A percentile compares a stretch with the other conserved stretches of the same genome.
Conservation (phyloP, 2,113 vertebrate genomes). For the Hippocampus barbouri region DNA sequence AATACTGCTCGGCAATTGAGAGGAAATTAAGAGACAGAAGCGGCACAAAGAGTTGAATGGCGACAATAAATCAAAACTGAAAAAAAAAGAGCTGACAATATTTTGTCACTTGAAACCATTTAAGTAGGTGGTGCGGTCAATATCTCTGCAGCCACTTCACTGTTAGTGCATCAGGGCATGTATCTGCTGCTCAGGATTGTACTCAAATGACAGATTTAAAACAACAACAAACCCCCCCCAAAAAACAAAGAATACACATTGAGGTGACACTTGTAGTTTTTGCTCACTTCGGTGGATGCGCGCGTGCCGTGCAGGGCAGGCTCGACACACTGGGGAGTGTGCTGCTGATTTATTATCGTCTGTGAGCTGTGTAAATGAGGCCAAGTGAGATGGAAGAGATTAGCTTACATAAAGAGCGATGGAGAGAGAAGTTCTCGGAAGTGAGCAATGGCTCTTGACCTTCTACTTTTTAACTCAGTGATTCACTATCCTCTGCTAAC, state of each 20-base stretch:
- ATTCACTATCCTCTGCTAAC: neutral
- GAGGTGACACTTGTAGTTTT: neutral
- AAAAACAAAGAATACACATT: neutral
- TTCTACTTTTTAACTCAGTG: neutral
- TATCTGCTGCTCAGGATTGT: neutral
- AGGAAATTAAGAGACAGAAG: too few species aligned
- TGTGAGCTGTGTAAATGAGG: constrained; percentile 61
- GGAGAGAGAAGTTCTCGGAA: constrained; percentile 36
- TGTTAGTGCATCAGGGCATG: neutral
- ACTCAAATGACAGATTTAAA: neutral
- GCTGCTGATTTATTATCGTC: constrained; percentile 55
- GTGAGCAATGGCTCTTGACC: constrained; percentile 22
- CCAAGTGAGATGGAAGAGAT: constrained; percentile 65
- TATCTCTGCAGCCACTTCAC: too few species aligned
- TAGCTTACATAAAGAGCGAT: constrained; percentile 47
- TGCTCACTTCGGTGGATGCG: constrained; percentile 4
- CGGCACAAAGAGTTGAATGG: too few species aligned
- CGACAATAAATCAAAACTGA: too few species aligned
- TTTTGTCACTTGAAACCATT: too few species aligned
- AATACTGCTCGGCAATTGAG: too few species aligned
- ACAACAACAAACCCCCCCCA: too few species aligned
- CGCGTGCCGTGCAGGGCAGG: constrained; percentile 21
- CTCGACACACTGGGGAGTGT: constrained; percentile 42
- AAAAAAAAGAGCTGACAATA: too few species aligned
- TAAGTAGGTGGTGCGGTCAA: too few species aligned